These are phyloP conservation scores for Oxyura jamaicensis DNA, from an alignment of 2,113 vertebrate genomes.

Conservation along the genomic window DNA sequence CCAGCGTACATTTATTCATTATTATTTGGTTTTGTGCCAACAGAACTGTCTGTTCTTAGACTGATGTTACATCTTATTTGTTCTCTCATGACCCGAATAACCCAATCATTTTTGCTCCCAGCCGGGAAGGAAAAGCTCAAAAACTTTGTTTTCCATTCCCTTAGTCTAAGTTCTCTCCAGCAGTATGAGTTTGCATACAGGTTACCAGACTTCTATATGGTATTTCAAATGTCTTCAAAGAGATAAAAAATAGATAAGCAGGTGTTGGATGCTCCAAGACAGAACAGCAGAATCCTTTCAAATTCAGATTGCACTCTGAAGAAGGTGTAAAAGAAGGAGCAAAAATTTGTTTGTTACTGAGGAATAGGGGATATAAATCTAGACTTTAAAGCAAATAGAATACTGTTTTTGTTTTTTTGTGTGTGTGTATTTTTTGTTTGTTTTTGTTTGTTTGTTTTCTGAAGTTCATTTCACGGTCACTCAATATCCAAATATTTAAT, in stretches of 20 bases:
- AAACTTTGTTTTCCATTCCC: not conserved
- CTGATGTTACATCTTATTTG: not conserved
- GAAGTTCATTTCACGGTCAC: not conserved
- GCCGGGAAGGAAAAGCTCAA: not conserved
- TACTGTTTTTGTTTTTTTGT: not conserved
- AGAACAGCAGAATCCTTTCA: not conserved
- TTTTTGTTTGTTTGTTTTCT: too few species aligned
- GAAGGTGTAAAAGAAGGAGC: not conserved
- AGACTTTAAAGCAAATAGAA: not conserved
- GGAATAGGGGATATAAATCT: not conserved
- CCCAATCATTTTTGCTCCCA: not conserved
- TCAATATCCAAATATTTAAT: not conserved
- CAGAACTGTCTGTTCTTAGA: not conserved
- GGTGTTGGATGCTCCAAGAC: not conserved
- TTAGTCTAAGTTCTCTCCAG: accelerated
- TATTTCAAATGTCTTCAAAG: not conserved
- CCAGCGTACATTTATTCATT: accelerated
- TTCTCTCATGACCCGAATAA: not conserved
- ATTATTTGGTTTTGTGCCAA: not conserved
- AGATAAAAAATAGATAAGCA: not conserved
- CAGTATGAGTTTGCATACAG: not conserved
- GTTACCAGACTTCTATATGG: not conserved
- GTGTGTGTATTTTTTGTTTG: too few species aligned
- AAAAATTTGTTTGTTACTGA: not conserved
- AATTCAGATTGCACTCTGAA: not conserved